Percentiles rank a stretch among this genome's conserved stretches.
phyloP scores from a whole-genome alignment of 2,797 vertebrate species.

The Brachyrhaphis roseni region DNA sequence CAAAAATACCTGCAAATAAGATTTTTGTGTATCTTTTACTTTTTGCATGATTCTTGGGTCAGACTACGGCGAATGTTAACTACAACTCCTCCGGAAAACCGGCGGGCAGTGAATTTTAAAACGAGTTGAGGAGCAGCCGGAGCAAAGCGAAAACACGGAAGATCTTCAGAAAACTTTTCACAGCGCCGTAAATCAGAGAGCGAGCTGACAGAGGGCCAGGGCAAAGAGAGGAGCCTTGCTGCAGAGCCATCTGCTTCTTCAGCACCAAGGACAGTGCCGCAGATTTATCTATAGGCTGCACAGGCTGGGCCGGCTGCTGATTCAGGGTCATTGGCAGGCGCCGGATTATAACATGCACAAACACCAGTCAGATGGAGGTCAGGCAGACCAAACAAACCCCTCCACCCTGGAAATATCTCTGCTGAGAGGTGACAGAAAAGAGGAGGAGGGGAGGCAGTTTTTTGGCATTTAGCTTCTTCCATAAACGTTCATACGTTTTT shows the following conservation, averaged over 20 bases:
- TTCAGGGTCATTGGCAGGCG: slow-evolving; percentile 4
- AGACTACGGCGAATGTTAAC: neutral
- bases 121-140: neutral
- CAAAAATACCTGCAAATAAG: no score
- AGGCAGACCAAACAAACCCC: neutral
- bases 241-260: slow-evolving; percentile 14
- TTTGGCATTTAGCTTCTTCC: neutral
- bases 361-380: slow-evolving; percentile 2
- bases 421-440: neutral
- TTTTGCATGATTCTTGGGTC: neutral
- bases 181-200: neutral
- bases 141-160: neutral
- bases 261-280: slow-evolving; percentile 23
- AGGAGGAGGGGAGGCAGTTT: neutral
- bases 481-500: neutral
- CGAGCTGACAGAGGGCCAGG: neutral
- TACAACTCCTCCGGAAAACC: neutral
- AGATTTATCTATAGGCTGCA: slow-evolving; percentile 2
- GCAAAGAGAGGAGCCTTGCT: neutral
- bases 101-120: neutral
- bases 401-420: no score
- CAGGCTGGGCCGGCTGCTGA: neutral
- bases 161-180: neutral
- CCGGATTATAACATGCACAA: slow-evolving; percentile 1
- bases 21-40: neutral